Conservation (phyloP, 2,113 vertebrate genomes). For the Microcebus jonahi region DNA sequence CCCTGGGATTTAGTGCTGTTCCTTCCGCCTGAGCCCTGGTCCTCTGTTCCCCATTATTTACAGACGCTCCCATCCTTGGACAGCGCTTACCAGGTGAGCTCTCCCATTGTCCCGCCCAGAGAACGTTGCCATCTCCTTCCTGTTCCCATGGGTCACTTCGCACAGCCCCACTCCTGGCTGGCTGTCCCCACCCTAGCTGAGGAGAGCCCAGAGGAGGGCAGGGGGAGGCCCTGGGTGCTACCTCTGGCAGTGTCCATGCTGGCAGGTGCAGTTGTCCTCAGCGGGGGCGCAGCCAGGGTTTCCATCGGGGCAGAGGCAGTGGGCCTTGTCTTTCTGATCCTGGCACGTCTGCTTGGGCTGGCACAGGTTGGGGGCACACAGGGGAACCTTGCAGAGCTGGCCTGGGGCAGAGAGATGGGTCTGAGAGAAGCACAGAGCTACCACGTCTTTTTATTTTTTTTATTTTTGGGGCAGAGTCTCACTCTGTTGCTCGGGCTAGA, state of each 20-base stretch:
- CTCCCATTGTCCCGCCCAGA: background rate
- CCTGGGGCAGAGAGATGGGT: conserved; percentile 48
- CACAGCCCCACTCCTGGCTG: background rate
- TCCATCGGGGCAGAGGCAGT: conserved; percentile 67
- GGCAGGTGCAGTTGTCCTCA: conserved; percentile 64
- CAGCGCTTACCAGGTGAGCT: background rate
- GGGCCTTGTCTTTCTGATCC: background rate
- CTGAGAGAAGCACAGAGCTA: conserved; percentile 1
- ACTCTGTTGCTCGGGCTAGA: no score
- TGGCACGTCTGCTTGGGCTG: conserved; percentile 44
- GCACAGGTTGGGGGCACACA: conserved; percentile 65
- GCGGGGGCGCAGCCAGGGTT: conserved; percentile 41
- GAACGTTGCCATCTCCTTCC: background rate
- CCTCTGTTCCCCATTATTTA: no score
- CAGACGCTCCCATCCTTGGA: background rate
- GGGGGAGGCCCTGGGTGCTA: background rate
- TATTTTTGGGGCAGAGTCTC: no score
- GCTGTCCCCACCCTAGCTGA: background rate
- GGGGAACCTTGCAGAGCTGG: conserved; percentile 62
- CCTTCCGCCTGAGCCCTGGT: background rate
- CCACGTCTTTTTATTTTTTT: no score
- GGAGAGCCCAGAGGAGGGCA: background rate
- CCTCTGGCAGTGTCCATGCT: conserved; percentile 72
- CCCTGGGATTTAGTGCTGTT: background rate
- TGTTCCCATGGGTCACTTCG: background rate